Conservation (phyloP, 2,113 vertebrate species). For the Orthonyx spaldingii region DNA sequence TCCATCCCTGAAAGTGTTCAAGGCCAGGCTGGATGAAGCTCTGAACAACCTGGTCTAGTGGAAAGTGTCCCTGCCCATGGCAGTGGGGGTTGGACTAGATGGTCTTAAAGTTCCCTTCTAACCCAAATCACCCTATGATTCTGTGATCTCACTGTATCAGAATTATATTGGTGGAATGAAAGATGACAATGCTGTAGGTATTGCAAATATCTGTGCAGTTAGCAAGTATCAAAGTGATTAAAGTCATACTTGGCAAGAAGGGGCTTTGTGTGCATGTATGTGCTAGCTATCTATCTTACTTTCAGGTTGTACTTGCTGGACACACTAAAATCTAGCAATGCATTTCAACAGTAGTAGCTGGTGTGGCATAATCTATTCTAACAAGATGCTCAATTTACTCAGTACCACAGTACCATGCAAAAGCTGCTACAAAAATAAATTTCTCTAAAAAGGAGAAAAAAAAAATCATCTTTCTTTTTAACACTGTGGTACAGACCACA, state of each 20-base stretch:
- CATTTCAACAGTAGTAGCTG: neutral
- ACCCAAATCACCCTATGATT: neutral
- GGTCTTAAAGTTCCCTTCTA: neutral
- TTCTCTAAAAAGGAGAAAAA: conserved; percentile 6
- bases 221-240: conserved; percentile 20
- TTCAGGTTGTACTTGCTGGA: conserved; percentile 23
- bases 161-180: neutral
- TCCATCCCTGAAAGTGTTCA: neutral
- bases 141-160: neutral
- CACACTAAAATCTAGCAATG: conserved; percentile 33
- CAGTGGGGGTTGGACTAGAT: neutral
- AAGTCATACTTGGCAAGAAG: neutral
- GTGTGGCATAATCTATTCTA: conserved; percentile 52
- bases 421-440: conserved; percentile 58
- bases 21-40: neutral
- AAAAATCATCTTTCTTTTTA: neutral
- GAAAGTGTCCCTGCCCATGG: neutral
- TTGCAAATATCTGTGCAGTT: conserved; percentile 29
- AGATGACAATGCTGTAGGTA: neutral
- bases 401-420: conserved; percentile 66
- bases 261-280: neutral
- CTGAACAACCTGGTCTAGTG: neutral
- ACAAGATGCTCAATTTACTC: conserved; percentile 28
- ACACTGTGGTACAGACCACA: neutral
- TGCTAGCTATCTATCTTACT: neutral